Conservation (phyloP, 1,140 invertebrate genomes). For the Drosophila equinoxialis region DNA sequence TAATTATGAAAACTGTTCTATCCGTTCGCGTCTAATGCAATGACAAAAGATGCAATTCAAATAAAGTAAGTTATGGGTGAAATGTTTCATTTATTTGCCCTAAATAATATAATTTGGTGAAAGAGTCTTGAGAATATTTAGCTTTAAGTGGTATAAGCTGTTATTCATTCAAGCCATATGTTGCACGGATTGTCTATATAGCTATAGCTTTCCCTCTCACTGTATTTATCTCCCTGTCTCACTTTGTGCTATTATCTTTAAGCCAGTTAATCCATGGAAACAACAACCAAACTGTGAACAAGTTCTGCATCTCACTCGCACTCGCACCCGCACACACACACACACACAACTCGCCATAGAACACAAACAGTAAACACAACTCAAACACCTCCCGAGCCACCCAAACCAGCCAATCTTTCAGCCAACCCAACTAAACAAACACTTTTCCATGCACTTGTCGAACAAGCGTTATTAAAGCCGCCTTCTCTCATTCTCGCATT, state of each 20-base stretch:
- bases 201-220: constrained; percentile 29
- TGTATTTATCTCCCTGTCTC: too few relatives aligned
- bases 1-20: too few relatives aligned
- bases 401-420: background rate
- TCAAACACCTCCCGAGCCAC: constrained; percentile 9
- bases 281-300: constrained; percentile 43
- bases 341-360: background rate
- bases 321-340: background rate
- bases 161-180: constrained; percentile 28
- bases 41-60: too few relatives aligned
- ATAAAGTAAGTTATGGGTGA: too few relatives aligned
- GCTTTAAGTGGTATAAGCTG: background rate
- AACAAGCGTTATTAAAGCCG: constrained; percentile 50
- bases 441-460: constrained; percentile 47
- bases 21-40: too few relatives aligned
- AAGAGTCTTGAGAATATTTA: constrained; percentile 5
- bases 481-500: constrained; percentile 12
- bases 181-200: constrained; percentile 28
- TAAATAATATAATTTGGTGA: background rate
- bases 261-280: constrained; percentile 45
- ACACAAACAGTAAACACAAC: constrained; percentile 18
- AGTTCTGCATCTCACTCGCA: constrained; percentile 12
- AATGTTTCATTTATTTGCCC: background rate
- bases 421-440: constrained; percentile 19
- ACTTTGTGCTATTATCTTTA: background rate